These are phyloP conservation scores for Microtus oregoni DNA, from an alignment of 2,113 vertebrate species.

Conservation along the genomic window DNA sequence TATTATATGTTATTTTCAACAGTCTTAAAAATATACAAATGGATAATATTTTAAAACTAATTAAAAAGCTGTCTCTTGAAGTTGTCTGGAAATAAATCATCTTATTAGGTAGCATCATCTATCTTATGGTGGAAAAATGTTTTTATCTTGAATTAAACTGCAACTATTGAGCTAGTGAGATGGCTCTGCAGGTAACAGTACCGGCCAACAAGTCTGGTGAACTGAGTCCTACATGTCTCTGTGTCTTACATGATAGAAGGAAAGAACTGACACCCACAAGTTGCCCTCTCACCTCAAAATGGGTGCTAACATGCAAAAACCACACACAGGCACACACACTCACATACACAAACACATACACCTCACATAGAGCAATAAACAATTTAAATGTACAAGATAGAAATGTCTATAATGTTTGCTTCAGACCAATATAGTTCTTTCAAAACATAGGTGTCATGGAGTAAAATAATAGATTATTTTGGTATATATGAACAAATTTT, in stretches of 20 bases:
- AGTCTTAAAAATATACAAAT: slow-evolving; percentile 15
- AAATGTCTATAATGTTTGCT: not conserved
- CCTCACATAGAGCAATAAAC: not conserved
- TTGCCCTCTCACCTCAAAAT: not conserved
- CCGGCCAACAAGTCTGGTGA: not conserved
- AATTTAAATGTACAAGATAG: not conserved
- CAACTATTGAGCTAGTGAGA: not conserved
- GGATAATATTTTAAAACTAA: not conserved
- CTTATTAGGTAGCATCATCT: not conserved
- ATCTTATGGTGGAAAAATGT: not conserved
- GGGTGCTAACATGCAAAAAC: not conserved
- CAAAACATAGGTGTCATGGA: not conserved
- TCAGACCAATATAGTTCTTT: not conserved
- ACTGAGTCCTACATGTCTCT: no score
- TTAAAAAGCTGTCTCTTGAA: not conserved
- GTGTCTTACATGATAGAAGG: not conserved
- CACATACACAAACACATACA: not conserved
- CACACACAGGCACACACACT: not conserved
- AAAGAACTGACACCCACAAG: not conserved
- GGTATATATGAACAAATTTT: not conserved
- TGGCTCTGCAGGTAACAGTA: not conserved
- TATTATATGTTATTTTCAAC: not conserved
- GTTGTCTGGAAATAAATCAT: not conserved
- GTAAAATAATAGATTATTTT: not conserved
- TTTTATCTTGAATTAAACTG: not conserved